Evolutionary conservation across 1,140 invertebrate genomes (phyloP).

Genomic region (Helicoverpa armigera): DNA sequence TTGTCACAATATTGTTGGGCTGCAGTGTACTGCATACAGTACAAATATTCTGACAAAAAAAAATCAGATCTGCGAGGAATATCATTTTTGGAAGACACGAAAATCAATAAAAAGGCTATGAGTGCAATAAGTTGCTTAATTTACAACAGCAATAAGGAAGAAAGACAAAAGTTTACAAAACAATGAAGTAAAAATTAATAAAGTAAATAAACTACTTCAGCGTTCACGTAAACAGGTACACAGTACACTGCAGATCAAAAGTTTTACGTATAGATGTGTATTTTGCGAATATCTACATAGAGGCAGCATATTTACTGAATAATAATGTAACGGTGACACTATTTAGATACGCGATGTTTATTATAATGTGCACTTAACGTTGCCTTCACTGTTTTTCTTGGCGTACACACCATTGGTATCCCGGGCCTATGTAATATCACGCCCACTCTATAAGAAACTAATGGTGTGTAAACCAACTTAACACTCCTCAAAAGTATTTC

Average conservation of each 20-base stretch:
- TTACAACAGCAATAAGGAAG: neutral
- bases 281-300: conserved; percentile 85
- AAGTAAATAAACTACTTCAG: conserved; percentile 32
- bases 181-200: conserved; percentile 34
- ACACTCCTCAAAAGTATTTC: conserved; percentile 54
- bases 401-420: neutral
- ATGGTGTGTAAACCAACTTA: conserved; percentile 14
- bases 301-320: conserved; percentile 78
- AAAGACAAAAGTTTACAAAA: neutral
- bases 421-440: neutral
- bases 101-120: neutral
- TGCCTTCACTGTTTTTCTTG: conserved; percentile 75
- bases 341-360: conserved; percentile 63
- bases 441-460: neutral
- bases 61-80: neutral
- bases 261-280: conserved; percentile 72
- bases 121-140: neutral
- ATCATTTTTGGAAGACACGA: neutral
- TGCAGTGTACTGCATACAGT: conserved; percentile 12
- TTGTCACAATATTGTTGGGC: conserved; percentile 61
- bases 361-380: conserved; percentile 62
- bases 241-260: conserved; percentile 68
- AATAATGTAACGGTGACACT: conserved; percentile 70
- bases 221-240: conserved; percentile 25
- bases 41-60: neutral